A percentile compares a stretch with the other conserved stretches of the same genome.
Evolutionary conservation across 2,797 vertebrate genomes (phyloP).

Genomic region (Urocyon cinereoargenteus): DNA sequence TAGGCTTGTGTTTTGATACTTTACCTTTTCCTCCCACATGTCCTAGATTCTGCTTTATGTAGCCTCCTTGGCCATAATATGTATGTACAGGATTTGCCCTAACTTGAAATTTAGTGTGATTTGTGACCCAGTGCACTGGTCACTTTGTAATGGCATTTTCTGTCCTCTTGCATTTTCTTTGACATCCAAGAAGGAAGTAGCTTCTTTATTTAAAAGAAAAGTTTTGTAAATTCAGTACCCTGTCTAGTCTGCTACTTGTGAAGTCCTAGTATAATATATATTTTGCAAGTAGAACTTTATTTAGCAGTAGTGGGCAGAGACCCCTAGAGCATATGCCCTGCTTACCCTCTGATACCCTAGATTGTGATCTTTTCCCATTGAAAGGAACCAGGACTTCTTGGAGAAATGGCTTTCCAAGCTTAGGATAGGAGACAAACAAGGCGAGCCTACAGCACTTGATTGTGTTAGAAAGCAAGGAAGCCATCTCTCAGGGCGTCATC

Average conservation of each 20-base stretch:
- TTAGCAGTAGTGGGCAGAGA: background rate
- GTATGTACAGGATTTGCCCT: slow-evolving; percentile 2
- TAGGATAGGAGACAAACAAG: background rate
- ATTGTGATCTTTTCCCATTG: background rate
- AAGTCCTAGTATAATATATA: background rate
- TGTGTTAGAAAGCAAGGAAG: background rate
- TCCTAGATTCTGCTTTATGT: background rate
- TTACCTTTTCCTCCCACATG: background rate
- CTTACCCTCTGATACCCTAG: background rate
- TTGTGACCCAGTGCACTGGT: background rate
- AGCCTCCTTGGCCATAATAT: background rate
- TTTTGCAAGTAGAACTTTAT: background rate
- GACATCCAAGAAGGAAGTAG: background rate
- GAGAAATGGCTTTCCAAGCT: background rate
- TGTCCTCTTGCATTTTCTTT: background rate
- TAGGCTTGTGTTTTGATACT: background rate
- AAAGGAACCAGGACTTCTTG: background rate
- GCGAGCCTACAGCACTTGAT: background rate
- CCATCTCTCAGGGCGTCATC: background rate
- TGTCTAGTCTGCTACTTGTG: background rate
- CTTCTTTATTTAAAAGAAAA: slow-evolving; percentile 20
- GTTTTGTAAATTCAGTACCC: background rate
- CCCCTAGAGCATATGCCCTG: background rate
- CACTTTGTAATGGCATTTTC: background rate
- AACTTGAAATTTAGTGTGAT: background rate